Evolutionary conservation across 2,113 vertebrate genomes (phyloP).

Genomic region (Neofelis nebulosa): DNA sequence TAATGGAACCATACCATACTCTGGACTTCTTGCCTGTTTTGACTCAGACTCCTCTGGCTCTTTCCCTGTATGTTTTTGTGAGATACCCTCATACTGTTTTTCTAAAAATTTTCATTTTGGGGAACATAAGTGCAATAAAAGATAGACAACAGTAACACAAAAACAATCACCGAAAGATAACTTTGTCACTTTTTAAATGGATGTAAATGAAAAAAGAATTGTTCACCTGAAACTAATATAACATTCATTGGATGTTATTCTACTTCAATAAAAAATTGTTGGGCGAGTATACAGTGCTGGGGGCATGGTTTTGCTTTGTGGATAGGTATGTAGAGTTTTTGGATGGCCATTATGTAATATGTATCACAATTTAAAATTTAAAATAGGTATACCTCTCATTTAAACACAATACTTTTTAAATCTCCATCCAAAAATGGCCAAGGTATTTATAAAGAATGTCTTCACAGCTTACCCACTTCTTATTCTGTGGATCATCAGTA

Average conservation of each 20-base stretch:
- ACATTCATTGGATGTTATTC: not conserved
- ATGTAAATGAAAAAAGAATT: not conserved
- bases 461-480: not conserved
- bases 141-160: not conserved
- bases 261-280: not conserved
- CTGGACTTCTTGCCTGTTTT: not conserved
- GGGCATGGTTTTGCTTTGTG: not conserved
- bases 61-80: not conserved
- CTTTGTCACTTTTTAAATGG: not conserved
- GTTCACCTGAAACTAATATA: not conserved
- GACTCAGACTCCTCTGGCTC: not conserved
- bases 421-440: not conserved
- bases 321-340: not conserved
- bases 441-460: not conserved
- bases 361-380: conserved; percentile 19
- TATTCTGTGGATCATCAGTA: not conserved
- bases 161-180: not conserved
- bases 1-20: not conserved
- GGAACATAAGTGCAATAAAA: not conserved
- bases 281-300: not conserved
- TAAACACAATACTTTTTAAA: not conserved
- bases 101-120: not conserved
- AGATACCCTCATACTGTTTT: not conserved
- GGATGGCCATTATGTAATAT: not conserved
- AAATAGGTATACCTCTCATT: not conserved